Evolutionary conservation across 2,888 invertebrate genomes (phyloP).

Genomic region (Chalcosyrphus nemorum): DNA sequence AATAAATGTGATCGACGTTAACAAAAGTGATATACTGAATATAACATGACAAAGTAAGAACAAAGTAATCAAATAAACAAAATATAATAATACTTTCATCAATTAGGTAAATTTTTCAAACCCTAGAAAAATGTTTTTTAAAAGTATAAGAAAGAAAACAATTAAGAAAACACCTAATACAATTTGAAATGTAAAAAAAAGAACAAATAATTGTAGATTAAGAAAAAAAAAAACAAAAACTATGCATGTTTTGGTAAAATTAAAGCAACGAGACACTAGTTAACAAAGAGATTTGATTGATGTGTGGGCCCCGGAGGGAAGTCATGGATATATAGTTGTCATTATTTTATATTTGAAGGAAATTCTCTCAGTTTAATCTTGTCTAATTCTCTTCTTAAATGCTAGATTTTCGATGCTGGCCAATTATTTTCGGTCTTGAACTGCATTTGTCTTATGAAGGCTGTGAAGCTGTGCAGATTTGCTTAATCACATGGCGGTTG

Average conservation of each 20-base stretch:
- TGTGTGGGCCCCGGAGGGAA: background rate
- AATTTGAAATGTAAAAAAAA: constrained; percentile 11
- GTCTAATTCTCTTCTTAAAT: no score
- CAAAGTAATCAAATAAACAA: constrained; percentile 19
- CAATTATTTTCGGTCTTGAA: no score
- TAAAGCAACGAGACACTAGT: constrained; percentile 10
- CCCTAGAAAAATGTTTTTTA: constrained; percentile 57
- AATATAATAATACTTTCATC: constrained; percentile 28
- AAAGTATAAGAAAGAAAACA: constrained; percentile 8
- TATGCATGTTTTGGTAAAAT: constrained; percentile 22
- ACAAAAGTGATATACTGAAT: constrained; percentile 71
- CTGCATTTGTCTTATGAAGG: no score
- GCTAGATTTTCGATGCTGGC: no score
- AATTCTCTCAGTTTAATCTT: no score
- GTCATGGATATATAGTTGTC: background rate
- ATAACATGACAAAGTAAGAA: constrained; percentile 57
- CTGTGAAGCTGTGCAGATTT: no score
- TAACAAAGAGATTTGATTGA: background rate
- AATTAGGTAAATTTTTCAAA: constrained; percentile 64
- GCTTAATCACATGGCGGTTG: no score
- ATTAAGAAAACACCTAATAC: constrained; percentile 18
- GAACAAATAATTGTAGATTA: constrained; percentile 28
- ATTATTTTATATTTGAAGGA: background rate
- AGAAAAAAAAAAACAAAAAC: background rate
- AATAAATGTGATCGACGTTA: constrained; percentile 70